Conservation (phyloP, 2,888 invertebrate genomes). For the Boloria euphrosyne region DNA sequence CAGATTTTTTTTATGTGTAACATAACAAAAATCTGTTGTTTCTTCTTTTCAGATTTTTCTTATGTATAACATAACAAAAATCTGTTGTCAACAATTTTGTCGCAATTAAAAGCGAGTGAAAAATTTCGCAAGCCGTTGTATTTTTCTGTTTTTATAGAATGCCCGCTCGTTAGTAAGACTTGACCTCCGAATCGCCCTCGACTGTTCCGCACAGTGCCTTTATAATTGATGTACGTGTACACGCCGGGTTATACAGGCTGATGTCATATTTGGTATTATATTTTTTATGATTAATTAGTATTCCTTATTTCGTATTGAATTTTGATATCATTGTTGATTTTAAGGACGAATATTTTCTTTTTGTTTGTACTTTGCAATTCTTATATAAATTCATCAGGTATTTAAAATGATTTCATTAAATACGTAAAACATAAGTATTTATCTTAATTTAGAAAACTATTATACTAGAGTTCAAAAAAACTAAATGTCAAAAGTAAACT, state of each 20-base stretch:
- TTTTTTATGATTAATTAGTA: neutral
- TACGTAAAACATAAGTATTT: no score
- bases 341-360: no score
- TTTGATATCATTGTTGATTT: neutral
- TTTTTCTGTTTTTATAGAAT: constrained; percentile 27
- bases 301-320: neutral
- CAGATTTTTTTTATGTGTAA: no score
- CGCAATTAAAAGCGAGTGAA: constrained; percentile 20
- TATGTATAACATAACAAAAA: constrained; percentile 7
- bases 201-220: constrained; percentile 74
- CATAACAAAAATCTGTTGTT: constrained; percentile 31
- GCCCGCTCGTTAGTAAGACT: constrained; percentile 43
- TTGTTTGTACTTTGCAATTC: no score
- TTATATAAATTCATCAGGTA: no score
- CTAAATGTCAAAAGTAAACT: no score
- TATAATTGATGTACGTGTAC: constrained; percentile 81
- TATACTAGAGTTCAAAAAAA: no score
- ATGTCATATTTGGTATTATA: constrained; percentile 8
- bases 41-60: no score
- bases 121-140: constrained; percentile 20
- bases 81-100: constrained; percentile 33
- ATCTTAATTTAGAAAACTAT: no score
- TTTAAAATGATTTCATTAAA: no score
- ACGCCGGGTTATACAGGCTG: constrained; percentile 60
- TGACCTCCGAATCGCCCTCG: constrained; percentile 73